A percentile compares a stretch with the other conserved stretches of the same genome.
These are phyloP conservation scores for Plemyria rubiginata DNA, from an alignment of 2,888 invertebrate species.

Conservation along the genomic window DNA sequence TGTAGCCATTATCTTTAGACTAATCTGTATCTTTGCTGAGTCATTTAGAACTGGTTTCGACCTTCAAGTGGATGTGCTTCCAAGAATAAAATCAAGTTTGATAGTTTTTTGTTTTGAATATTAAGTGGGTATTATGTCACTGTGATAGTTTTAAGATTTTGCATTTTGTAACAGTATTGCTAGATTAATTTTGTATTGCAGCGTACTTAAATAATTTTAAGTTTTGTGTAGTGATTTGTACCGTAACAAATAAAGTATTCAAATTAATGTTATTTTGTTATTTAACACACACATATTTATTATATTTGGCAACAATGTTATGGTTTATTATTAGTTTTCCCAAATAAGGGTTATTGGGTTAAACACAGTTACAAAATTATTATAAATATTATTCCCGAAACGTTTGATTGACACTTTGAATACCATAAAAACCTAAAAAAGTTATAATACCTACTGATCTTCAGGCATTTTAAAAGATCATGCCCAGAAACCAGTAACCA, in stretches of 20 bases:
- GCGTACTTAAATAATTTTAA: conserved; percentile 56
- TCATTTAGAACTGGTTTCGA: conserved; percentile 59
- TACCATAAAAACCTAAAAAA: conserved; percentile 52
- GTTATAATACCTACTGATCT: conserved; percentile 40
- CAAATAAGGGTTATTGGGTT: conserved; percentile 56
- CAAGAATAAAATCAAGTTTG: conserved; percentile 46
- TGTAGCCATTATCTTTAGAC: conserved; percentile 37
- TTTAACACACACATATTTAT: conserved; percentile 49
- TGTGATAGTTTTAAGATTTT: conserved; percentile 67
- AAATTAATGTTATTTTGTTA: conserved; percentile 66
- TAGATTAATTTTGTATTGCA: conserved; percentile 65
- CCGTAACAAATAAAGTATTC: conserved; percentile 62
- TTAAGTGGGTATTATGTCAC: conserved; percentile 56
- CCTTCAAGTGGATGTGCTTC: conserved; percentile 59
- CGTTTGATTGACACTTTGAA: conserved; percentile 83
- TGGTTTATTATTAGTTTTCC: conserved; percentile 59
- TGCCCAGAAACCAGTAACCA: conserved; percentile 40
- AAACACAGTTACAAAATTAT: conserved; percentile 53
- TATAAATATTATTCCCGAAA: conserved; percentile 53
- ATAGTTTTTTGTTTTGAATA: conserved; percentile 37
- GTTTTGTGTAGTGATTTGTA: conserved; percentile 64
- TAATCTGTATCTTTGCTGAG: conserved; percentile 42
- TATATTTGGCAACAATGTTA: conserved; percentile 32
- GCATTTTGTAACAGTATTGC: conserved; percentile 64
- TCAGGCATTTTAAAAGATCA: conserved; percentile 36